Percentiles rank a stretch among this genome's conserved stretches.
Evolutionary conservation across 2,113 vertebrate genomes (phyloP).

Genomic region (Coracopsis vasa): DNA sequence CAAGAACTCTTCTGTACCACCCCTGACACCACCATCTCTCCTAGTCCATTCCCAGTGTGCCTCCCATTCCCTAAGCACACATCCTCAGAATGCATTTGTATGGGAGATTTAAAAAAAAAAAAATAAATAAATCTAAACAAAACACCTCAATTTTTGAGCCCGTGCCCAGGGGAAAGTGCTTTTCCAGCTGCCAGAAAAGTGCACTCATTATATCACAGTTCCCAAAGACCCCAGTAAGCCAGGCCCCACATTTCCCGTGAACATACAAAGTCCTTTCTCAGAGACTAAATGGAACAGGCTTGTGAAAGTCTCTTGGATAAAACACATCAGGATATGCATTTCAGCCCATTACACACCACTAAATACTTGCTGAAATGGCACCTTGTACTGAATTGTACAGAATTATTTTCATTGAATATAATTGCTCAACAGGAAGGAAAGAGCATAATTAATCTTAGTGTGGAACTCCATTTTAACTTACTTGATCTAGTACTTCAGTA

Average conservation of each 20-base stretch:
- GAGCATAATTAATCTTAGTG: conserved; percentile 24
- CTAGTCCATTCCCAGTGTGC: not conserved
- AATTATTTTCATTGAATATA: not conserved
- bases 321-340: not conserved
- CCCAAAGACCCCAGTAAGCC: not conserved
- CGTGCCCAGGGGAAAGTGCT: not conserved
- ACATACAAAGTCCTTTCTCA: not conserved
- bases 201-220: not conserved
- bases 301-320: not conserved
- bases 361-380: not conserved
- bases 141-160: not conserved
- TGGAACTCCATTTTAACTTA: conserved; percentile 20
- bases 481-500: not conserved
- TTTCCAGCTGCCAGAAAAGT: not conserved
- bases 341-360: not conserved
- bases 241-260: not conserved
- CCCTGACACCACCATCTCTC: not conserved
- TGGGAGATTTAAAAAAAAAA: not conserved
- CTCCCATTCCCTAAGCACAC: not conserved
- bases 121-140: fast-evolving
- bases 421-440: conserved; percentile 7
- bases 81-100: not conserved
- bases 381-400: not conserved
- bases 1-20: not conserved
- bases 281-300: not conserved